Base-by-base conservation (phyloP, 2,113 vertebrate genomes). In the Eptesicus fuscus region DNA sequence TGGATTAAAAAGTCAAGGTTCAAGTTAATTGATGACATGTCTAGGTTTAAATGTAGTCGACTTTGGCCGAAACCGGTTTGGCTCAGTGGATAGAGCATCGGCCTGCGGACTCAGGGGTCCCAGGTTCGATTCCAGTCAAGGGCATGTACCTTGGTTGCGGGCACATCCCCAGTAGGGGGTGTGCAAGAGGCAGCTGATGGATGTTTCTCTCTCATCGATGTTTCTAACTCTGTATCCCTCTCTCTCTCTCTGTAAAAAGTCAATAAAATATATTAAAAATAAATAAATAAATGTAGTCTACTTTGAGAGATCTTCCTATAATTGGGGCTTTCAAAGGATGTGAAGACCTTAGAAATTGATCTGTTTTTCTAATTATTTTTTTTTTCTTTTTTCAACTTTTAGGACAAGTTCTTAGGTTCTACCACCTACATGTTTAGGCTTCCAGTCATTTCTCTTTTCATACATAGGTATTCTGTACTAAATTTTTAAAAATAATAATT, bases 401-500 rank as follows among this genome's bases (percentile, higher is more conserved):
- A 90, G 37, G 71, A 79, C 0, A 79, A 76, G 40, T 22, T 87
- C 18, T 63, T 90, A 90, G 32, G 4, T 73, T 65, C 83, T 92
- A 83, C 53, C 17, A 70, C 17, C 23, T 59, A 80, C 16, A 83
- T 65, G 5, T 83, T 83, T 84, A 86, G 40, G 10, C 28, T 89
- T 96, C 42, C 18, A 85, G 53, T 78, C 47, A n/a, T 78, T 90
- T 92, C 71, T 95, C n/a, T 90, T 44, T 70, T 80, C 63, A 74
- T 44, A 83, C 4, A 9, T 1, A 73, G 4, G 18, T 73, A 80
- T 80, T 83, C 82, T 44, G 44, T 32, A 70, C 4, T 40, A 95
- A 30, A 44, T 53, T 18, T 67, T 67, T n/a, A 1, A 76, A 44
- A 88, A 65, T 77, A 80, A 35, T 5, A 88, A 67, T 23, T 73